phyloP scores from a whole-genome alignment of 2,113 vertebrate genomes.

The Tautogolabrus adspersus region DNA sequence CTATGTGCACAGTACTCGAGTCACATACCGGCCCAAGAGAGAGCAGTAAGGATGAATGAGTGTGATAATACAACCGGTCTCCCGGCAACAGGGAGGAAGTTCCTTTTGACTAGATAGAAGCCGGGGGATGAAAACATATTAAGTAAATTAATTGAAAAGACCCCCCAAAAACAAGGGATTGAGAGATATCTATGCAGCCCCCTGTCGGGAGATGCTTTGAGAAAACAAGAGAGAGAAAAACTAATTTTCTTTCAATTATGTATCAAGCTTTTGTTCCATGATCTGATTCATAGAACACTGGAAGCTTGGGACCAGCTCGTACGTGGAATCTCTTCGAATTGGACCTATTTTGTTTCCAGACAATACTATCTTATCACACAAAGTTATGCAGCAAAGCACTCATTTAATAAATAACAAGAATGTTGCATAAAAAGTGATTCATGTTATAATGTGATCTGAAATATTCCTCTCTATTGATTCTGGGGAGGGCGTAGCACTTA shows the following conservation, averaged over 20 bases:
- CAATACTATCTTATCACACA: conserved; percentile 16
- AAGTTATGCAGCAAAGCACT: neutral
- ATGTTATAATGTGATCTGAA: neutral
- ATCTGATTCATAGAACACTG: conserved; percentile 43
- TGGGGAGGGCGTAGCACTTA: neutral
- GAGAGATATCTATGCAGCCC: conserved; percentile 40
- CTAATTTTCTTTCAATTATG: conserved; percentile 77
- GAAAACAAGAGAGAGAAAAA: conserved; percentile 65
- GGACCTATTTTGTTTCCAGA: conserved; percentile 32
- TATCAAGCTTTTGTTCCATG: conserved; percentile 67
- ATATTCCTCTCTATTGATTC: neutral
- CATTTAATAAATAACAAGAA: neutral
- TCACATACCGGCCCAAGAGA: conserved; percentile 69
- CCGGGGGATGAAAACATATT: conserved; percentile 74
- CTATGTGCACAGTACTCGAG: conserved; percentile 46
- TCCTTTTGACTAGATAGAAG: conserved; percentile 67
- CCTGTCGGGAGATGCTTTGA: conserved; percentile 58
- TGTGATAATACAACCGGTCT: conserved; percentile 67
- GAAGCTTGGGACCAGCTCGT: conserved; percentile 43
- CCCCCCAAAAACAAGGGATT: conserved; percentile 57
- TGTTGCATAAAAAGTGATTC: neutral
- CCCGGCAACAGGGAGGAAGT: conserved; percentile 63
- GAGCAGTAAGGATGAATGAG: conserved; percentile 69
- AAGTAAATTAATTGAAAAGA: conserved; percentile 80
- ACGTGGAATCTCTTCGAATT: conserved; percentile 40